A percentile compares a stretch with the other conserved stretches of the same genome.
These are phyloP conservation scores for Philonicus albiceps DNA, from an alignment of 2,888 invertebrate species.

Conservation along the genomic window DNA sequence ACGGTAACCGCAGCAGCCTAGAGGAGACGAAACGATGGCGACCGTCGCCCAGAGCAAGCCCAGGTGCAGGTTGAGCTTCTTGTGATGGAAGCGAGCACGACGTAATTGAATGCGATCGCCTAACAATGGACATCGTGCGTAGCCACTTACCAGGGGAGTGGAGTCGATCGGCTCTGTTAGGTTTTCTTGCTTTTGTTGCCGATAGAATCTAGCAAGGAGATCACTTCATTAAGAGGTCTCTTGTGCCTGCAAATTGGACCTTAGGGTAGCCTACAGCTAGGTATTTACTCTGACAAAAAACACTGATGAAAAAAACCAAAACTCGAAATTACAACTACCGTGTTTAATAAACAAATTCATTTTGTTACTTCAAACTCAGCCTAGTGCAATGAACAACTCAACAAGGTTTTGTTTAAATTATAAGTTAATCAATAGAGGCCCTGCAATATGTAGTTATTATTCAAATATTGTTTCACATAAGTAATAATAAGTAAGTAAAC, in stretches of 20 bases:
- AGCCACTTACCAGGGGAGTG: neutral
- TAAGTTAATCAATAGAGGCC: too few species aligned
- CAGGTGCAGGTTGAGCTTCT: conserved; percentile 8
- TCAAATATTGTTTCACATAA: too few species aligned
- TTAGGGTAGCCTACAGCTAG: neutral
- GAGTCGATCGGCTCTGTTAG: neutral
- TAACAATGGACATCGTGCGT: neutral
- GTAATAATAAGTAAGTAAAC: too few species aligned
- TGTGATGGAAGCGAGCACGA: neutral
- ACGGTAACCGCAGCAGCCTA: neutral
- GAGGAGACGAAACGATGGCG: neutral
- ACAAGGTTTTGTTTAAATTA: too few species aligned
- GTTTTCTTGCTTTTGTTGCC: neutral
- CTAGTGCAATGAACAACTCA: too few species aligned
- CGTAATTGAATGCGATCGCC: conserved; percentile 2
- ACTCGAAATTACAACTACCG: too few species aligned
- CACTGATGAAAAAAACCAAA: too few species aligned
- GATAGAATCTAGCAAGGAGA: neutral
- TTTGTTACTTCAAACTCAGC: too few species aligned
- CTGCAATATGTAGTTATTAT: too few species aligned
- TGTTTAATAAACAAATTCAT: too few species aligned
- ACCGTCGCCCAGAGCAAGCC: neutral
- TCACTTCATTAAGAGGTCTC: neutral
- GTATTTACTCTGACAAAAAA: too few species aligned
- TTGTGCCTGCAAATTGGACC: neutral